Evolutionary conservation across 2,888 invertebrate species (phyloP).

Genomic region (Cyclophora albipunctata): DNA sequence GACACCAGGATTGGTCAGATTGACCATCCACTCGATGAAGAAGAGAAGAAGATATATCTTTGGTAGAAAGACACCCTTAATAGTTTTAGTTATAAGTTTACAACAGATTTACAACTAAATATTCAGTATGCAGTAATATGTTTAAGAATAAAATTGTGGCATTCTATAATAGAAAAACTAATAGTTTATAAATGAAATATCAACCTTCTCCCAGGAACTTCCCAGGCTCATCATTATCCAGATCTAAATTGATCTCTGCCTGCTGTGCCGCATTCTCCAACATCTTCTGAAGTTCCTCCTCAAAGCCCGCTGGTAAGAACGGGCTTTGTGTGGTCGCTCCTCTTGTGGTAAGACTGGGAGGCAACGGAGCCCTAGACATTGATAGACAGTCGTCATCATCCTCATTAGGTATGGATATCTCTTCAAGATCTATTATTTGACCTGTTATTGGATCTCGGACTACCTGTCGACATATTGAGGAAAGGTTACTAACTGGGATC

Average conservation of each 20-base stretch:
- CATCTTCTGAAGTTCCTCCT: conserved; percentile 69
- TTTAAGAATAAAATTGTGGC: no score
- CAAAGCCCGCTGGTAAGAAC: conserved; percentile 91
- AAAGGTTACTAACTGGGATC: no score
- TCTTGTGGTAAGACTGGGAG: conserved; percentile 80
- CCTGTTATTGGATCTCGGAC: conserved; percentile 86
- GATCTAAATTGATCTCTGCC: conserved; percentile 54
- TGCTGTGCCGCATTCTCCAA: conserved; percentile 45
- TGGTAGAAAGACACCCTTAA: no score
- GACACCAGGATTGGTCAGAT: no score
- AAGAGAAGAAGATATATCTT: no score
- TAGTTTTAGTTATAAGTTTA: no score
- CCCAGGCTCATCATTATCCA: conserved; percentile 54
- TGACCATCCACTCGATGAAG: no score
- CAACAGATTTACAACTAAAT: no score
- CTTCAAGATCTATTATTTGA: conserved; percentile 77
- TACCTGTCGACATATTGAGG: conserved; percentile 51
- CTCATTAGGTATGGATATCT: conserved; percentile 69
- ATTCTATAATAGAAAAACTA: no score
- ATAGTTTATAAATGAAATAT: no score
- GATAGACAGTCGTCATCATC: conserved; percentile 76
- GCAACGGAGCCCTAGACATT: conserved; percentile 84
- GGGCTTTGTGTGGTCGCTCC: conserved; percentile 88
- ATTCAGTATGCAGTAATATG: no score
- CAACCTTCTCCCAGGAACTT: conserved; percentile 70